These are phyloP conservation scores for Theristus sp. DNA, from an alignment of 2,888 invertebrate species.

Conservation along the genomic window DNA sequence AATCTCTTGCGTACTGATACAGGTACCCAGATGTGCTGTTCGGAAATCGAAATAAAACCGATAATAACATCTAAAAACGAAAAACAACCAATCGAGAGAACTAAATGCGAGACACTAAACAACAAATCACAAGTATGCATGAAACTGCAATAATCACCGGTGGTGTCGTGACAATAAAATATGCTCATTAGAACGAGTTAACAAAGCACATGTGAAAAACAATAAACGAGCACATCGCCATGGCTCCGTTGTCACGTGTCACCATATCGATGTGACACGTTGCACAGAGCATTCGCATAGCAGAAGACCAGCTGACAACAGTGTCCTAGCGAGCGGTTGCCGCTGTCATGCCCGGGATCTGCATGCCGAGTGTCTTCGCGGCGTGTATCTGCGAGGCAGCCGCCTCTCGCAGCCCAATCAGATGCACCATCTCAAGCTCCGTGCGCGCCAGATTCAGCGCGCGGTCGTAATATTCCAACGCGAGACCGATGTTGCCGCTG, in stretches of 20 bases:
- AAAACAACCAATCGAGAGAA: too few relatives aligned
- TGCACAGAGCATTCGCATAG: too few relatives aligned
- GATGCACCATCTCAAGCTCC: constrained; percentile 67
- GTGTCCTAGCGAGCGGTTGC: neutral
- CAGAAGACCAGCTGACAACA: neutral
- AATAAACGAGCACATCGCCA: neutral
- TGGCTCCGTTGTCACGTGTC: too few relatives aligned
- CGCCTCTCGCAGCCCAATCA: constrained; percentile 71
- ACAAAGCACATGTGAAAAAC: too few relatives aligned
- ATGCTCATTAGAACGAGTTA: too few relatives aligned
- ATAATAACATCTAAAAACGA: too few relatives aligned
- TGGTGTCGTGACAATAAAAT: neutral
- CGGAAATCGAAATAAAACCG: too few relatives aligned
- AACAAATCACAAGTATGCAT: neutral
- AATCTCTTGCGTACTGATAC: too few relatives aligned
- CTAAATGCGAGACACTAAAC: too few relatives aligned
- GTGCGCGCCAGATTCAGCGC: constrained; percentile 67
- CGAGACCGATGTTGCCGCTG: constrained; percentile 61
- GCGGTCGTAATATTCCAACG: constrained; percentile 66
- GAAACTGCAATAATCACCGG: neutral
- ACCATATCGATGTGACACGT: too few relatives aligned
- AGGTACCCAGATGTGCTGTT: too few relatives aligned
- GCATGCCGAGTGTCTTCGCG: neutral
- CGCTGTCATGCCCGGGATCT: neutral
- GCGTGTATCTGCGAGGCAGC: constrained; percentile 70